phyloP scores from a whole-genome alignment of 2,888 invertebrate genomes.

The Drosophila mettleri region DNA sequence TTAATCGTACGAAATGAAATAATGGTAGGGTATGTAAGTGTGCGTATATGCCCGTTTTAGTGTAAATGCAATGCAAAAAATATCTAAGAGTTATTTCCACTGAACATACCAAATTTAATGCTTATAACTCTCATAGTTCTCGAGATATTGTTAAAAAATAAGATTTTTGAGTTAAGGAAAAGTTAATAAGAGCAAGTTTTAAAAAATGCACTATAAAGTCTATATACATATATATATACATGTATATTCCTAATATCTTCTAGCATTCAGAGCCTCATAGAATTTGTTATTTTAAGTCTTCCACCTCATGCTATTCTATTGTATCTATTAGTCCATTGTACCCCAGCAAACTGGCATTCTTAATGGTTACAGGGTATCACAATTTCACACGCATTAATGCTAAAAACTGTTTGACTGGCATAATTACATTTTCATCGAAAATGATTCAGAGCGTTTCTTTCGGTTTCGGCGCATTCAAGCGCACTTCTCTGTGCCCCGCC shows the following conservation, averaged over 20 bases:
- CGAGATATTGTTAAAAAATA: not conserved
- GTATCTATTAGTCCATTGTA: not conserved
- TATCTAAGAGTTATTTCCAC: too few relatives aligned
- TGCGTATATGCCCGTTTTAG: not conserved
- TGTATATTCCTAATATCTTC: not conserved
- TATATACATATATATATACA: not conserved
- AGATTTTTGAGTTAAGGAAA: not conserved
- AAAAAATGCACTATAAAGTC: too few relatives aligned
- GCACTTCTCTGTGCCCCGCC: slow-evolving; percentile 13
- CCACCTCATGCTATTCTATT: not conserved
- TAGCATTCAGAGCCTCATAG: not conserved
- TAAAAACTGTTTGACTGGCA: slow-evolving; percentile 42
- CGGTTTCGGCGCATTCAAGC: slow-evolving; percentile 44
- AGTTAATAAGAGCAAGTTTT: too few relatives aligned
- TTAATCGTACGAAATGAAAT: too few relatives aligned
- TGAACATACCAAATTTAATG: not conserved
- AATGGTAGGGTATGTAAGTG: not conserved
- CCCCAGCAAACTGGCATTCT: not conserved
- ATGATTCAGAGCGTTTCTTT: slow-evolving; percentile 69
- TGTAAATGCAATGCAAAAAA: too few relatives aligned
- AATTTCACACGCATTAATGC: slow-evolving; percentile 63
- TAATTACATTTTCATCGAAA: slow-evolving; percentile 57
- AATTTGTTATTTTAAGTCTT: not conserved
- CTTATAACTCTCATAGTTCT: not conserved
- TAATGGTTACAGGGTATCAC: slow-evolving; percentile 1